phyloP scores from a whole-genome alignment of 1,140 invertebrate genomes.

The Zeugodacus cucurbitae region DNA sequence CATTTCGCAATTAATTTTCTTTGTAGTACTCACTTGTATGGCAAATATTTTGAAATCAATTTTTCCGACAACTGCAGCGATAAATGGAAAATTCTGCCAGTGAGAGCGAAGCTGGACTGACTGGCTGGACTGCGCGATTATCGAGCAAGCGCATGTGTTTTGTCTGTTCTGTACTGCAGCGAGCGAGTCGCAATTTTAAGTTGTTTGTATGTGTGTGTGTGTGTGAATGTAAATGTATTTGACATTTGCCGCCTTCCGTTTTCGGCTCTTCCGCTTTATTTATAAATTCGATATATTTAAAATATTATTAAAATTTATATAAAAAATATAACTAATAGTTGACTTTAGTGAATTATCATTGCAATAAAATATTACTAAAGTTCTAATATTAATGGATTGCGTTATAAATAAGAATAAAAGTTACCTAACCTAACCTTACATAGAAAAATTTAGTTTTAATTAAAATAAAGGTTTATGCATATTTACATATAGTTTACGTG shows the following conservation, averaged over 20 bases:
- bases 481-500: no score
- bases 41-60: slow-evolving; percentile 40
- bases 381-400: no score
- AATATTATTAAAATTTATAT: no score
- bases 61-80: slow-evolving; percentile 32
- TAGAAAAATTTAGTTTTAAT: no score
- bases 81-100: slow-evolving; percentile 39
- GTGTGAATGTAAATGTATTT: background rate
- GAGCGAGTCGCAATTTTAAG: background rate
- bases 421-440: no score
- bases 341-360: no score
- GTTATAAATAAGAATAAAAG: no score
- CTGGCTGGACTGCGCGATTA: slow-evolving; percentile 12
- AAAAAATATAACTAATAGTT: no score
- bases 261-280: background rate
- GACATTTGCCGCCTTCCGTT: background rate
- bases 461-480: no score
- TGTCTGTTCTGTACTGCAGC: slow-evolving; percentile 17
- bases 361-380: no score
- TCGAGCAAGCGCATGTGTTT: slow-evolving; percentile 29
- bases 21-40: slow-evolving; percentile 43
- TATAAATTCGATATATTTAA: no score
- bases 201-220: background rate
- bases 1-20: background rate
- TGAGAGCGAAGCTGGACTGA: slow-evolving; percentile 4